Conservation (phyloP, 2,113 vertebrate genomes). For the Chunga burmeisteri region DNA sequence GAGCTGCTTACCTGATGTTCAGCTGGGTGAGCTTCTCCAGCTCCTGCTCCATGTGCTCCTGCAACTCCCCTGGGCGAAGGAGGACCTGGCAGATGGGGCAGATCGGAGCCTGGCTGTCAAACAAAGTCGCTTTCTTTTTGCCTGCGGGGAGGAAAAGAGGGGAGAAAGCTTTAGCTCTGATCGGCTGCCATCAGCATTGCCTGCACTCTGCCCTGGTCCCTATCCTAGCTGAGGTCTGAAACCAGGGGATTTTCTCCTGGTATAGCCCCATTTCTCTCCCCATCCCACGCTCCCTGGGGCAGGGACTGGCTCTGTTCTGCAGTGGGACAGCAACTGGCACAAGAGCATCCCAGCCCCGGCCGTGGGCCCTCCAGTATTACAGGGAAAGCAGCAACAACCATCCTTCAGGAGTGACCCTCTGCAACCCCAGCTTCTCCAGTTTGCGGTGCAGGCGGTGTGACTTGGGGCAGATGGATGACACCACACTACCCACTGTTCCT, state of each 20-base stretch:
- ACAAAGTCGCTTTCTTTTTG: constrained; percentile 98
- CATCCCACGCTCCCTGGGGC: rapidly evolving
- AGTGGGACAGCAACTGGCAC: background rate
- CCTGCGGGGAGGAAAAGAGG: constrained; percentile 73
- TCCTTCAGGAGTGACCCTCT: background rate
- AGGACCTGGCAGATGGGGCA: constrained; percentile 98
- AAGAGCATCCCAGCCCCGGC: background rate
- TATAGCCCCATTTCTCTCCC: background rate
- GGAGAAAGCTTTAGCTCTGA: background rate
- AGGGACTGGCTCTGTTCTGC: background rate
- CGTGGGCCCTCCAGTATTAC: background rate
- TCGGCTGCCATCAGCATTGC: rapidly evolving
- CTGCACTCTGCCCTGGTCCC: background rate
- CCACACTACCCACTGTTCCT: background rate
- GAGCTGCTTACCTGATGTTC: constrained; percentile 86
- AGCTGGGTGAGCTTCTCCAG: constrained; percentile 91
- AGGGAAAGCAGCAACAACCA: background rate
- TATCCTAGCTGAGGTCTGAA: background rate
- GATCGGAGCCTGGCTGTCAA: constrained; percentile 96
- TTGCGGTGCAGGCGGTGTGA: rapidly evolving
- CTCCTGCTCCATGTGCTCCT: constrained; percentile 99
- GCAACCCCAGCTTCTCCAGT: background rate
- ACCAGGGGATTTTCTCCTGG: background rate
- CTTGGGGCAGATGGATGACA: background rate
- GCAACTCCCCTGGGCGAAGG: constrained; percentile 92